Base-by-base conservation (phyloP, 2,888 invertebrate species). In the Gibbula magus region DNA sequence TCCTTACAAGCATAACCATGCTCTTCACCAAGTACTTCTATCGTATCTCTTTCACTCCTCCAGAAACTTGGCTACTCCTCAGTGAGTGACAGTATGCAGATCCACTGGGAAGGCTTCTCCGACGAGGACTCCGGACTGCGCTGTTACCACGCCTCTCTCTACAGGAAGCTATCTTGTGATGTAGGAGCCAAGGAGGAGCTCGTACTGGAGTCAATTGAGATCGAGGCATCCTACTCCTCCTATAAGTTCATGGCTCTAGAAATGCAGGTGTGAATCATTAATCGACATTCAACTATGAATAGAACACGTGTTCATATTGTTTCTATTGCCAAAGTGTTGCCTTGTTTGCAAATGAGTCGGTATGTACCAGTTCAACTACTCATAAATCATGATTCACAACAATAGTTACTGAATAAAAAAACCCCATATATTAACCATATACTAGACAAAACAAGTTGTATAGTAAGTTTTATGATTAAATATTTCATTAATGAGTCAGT, bases 201-300 rank as follows among this genome's bases (percentile, higher is more conserved):
- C 22, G 74, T 78, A 0, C 25, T 74, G 16, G 39, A 73, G 54
- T 61, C 78, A n/a, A 78, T 86, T 10, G 53, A 80, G 29, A 78
- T 83, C 8, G 61, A 39, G 66, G 79, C 61, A 20, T 75, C 73
- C 45, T 81, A 79, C 18, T 76, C 82, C 0, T 61, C 79, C 3
- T 86, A 83, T 74, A 77, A 73, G n/a, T 83, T 86, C 45, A 81
- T 80, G 18, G 78, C 81, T 32, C 54, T 83, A 0, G 79, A 20
- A 32, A 67, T 84, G 32, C 73, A 66, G 73, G 85, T 85, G n/a
- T n/a, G n/a, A n/a, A n/a, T n/a, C 67, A 75, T 61, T 54, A 29
- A 5, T 54, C 53, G n/a, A 70, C 7, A 13, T 54, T 77, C n/a
- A n/a, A 82, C n/a, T 52, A 74, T 22, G 81, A 83, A 25, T 54